Conservation (phyloP, 2,888 invertebrate species). For the Rotaria macrura region DNA sequence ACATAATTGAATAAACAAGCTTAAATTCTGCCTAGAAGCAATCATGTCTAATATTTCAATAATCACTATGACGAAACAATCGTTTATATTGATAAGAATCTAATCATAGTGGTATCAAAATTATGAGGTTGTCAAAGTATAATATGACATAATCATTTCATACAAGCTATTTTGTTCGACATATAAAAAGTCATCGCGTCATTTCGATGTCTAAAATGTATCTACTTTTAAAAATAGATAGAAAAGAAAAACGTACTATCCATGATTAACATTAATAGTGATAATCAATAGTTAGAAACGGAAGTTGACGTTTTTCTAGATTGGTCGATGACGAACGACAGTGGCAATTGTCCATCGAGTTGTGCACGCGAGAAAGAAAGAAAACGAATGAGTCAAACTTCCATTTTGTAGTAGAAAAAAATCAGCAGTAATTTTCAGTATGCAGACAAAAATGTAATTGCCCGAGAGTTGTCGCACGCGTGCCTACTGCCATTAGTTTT, state of each 20-base stretch:
- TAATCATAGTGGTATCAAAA: slow-evolving; percentile 8
- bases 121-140: neutral
- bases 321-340: neutral
- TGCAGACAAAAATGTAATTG: neutral
- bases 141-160: neutral
- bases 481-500: neutral
- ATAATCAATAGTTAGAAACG: neutral
- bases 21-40: neutral
- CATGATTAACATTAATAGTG: neutral
- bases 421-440: neutral
- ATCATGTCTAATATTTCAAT: neutral
- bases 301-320: neutral
- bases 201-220: neutral
- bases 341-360: neutral
- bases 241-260: neutral
- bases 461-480: neutral
- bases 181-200: neutral
- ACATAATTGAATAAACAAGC: neutral
- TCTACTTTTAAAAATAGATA: neutral
- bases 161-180: neutral
- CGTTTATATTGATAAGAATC: neutral
- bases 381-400: neutral
- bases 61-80: neutral
- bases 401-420: neutral
- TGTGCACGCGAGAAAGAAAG: neutral